Percentiles rank a stretch among this genome's conserved stretches.
These are phyloP conservation scores for Micromesistius poutassou DNA, from an alignment of 2,797 vertebrate genomes.

Conservation along the genomic window DNA sequence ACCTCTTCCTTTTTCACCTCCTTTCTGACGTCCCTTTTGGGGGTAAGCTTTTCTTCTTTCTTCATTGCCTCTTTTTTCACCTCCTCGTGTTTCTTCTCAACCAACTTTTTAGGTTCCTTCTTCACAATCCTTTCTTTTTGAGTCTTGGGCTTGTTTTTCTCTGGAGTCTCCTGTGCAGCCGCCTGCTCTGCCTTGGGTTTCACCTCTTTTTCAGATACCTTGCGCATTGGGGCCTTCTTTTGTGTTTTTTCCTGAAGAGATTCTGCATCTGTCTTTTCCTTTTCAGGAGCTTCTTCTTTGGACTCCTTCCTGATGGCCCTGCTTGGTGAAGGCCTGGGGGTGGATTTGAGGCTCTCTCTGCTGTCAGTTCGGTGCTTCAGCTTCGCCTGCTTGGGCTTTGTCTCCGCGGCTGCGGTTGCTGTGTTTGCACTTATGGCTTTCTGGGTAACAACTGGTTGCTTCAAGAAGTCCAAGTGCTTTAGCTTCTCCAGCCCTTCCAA, in stretches of 20 bases:
- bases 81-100: constrained; percentile 87
- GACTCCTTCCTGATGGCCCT: constrained; percentile 84
- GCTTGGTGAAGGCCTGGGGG: constrained; percentile 77
- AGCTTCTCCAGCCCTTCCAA: constrained; percentile 96
- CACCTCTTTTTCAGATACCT: constrained; percentile 78
- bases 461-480: constrained; percentile 93
- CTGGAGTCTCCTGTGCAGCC: constrained; percentile 74
- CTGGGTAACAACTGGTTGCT: constrained; percentile 87
- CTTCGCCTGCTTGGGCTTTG: constrained; percentile 82
- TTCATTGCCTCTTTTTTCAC: constrained; percentile 83
- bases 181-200: constrained; percentile 76
- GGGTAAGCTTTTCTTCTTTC: constrained; percentile 69
- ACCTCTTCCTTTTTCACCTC: constrained; percentile 83
- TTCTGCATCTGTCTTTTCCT: constrained; percentile 69
- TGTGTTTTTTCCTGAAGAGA: constrained; percentile 76
- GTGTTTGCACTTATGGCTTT: constrained; percentile 79
- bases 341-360: constrained; percentile 90
- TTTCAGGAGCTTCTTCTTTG: constrained; percentile 82
- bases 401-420: constrained; percentile 63
- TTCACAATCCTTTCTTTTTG: constrained; percentile 81
- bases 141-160: constrained; percentile 82
- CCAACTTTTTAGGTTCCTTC: constrained; percentile 81
- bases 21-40: constrained; percentile 84
- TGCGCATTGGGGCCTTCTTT: constrained; percentile 82
- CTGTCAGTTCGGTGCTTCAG: constrained; percentile 90